Conservation (phyloP, 2,113 vertebrate species). For the Pseudonaja textilis region DNA sequence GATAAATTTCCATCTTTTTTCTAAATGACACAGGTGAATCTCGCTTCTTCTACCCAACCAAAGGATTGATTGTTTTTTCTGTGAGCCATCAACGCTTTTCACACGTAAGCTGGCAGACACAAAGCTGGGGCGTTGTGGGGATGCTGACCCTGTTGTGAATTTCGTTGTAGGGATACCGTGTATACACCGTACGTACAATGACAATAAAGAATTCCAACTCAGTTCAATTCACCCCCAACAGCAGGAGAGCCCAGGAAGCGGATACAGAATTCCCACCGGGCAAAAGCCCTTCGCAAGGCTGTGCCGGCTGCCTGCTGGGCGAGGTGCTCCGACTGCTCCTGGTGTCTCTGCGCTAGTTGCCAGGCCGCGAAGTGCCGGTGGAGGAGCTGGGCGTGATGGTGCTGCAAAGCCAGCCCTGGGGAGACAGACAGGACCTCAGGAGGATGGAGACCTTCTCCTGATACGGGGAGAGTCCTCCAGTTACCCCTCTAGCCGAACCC, state of each 20-base stretch:
- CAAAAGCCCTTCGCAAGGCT: constrained; percentile 64
- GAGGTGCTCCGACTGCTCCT: constrained; percentile 54
- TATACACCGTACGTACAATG: no score
- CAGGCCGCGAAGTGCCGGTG: constrained; percentile 71
- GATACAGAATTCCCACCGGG: constrained; percentile 87
- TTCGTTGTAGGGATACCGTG: no score
- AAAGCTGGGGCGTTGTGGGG: background rate
- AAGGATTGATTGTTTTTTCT: background rate
- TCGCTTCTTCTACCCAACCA: background rate
- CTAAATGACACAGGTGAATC: background rate
- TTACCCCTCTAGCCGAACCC: background rate
- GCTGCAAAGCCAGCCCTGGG: constrained; percentile 64
- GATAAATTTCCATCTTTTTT: background rate
- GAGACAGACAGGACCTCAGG: constrained; percentile 15
- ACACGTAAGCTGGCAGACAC: background rate
- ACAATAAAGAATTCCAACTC: no score
- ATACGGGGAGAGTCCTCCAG: background rate
- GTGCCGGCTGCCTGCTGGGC: constrained; percentile 59
- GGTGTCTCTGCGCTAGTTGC: constrained; percentile 63
- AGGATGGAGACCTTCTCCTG: background rate
- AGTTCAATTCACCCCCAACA: background rate
- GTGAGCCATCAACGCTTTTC: background rate
- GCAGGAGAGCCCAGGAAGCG: constrained; percentile 22
- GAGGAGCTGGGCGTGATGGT: constrained; percentile 43
- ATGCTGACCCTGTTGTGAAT: background rate